A percentile compares a stretch with the other conserved stretches of the same genome.
These are phyloP conservation scores for Scyliorhinus canicula DNA, from an alignment of 2,797 vertebrate species.

Conservation along the genomic window DNA sequence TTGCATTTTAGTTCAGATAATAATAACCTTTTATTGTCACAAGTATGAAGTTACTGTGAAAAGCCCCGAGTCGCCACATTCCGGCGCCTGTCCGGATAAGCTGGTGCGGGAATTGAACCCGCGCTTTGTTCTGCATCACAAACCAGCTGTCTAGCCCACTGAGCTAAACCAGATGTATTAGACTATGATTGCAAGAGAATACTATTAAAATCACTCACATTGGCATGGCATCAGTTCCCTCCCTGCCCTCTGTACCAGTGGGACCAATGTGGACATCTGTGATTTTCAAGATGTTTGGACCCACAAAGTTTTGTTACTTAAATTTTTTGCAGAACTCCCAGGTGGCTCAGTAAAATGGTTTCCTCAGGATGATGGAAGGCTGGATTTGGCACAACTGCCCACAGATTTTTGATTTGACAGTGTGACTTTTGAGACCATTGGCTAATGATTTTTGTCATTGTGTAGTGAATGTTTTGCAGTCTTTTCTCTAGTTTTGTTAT, in stretches of 20 bases:
- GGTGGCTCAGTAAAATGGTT: background rate
- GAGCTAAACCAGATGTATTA: no score
- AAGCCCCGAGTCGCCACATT: no score
- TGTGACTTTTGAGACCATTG: background rate
- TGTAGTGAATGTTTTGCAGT: background rate
- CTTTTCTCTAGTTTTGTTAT: background rate
- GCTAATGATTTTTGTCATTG: background rate
- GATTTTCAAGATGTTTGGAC: background rate
- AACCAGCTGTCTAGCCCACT: no score
- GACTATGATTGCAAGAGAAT: background rate
- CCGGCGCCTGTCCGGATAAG: no score
- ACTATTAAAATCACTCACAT: background rate
- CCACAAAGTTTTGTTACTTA: background rate
- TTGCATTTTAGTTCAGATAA: background rate
- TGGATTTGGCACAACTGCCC: background rate
- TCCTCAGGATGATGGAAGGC: background rate
- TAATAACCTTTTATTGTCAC: no score
- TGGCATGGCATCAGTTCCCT: no score
- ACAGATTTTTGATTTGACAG: background rate
- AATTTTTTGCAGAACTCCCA: background rate
- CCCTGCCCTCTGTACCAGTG: background rate
- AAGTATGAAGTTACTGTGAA: no score
- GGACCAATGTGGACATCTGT: background rate
- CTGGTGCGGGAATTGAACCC: no score
- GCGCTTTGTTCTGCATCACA: no score